Conservation (phyloP, 2,888 invertebrate genomes). For the Noctua comes region DNA sequence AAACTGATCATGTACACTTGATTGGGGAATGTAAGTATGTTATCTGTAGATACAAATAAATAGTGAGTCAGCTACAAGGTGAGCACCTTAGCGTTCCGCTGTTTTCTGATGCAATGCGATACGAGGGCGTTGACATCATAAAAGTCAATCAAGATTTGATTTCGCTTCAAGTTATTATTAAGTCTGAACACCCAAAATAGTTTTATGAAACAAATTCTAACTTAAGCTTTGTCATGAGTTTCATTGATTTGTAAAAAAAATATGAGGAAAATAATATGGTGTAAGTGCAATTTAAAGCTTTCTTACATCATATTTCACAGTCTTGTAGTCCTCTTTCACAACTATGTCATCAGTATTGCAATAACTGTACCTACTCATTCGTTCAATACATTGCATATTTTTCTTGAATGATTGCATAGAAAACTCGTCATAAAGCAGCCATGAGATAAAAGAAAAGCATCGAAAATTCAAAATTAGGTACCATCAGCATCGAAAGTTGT, state of each 20-base stretch:
- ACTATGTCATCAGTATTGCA: neutral
- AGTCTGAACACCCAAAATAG: neutral
- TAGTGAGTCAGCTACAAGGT: neutral
- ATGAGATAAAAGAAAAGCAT: neutral
- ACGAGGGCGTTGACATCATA: slow-evolving; percentile 8
- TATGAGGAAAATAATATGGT: neutral
- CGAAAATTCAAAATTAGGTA: neutral
- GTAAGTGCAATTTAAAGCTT: neutral
- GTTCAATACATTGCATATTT: neutral
- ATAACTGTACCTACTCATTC: no score
- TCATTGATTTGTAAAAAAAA: neutral
- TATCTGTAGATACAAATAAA: neutral
- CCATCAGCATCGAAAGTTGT: no score
- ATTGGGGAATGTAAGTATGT: neutral
- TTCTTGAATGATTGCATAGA: neutral
- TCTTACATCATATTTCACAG: neutral
- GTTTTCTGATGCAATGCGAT: neutral
- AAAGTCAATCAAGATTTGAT: neutral
- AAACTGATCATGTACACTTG: slow-evolving; percentile 16
- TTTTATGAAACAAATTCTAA: neutral
- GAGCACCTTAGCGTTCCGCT: no score
- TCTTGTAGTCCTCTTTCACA: neutral
- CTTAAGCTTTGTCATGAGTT: neutral
- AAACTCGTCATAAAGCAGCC: neutral
- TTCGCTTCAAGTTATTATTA: neutral